Conservation (phyloP, 2,113 vertebrate genomes). For the Pelmatolapia mariae region DNA sequence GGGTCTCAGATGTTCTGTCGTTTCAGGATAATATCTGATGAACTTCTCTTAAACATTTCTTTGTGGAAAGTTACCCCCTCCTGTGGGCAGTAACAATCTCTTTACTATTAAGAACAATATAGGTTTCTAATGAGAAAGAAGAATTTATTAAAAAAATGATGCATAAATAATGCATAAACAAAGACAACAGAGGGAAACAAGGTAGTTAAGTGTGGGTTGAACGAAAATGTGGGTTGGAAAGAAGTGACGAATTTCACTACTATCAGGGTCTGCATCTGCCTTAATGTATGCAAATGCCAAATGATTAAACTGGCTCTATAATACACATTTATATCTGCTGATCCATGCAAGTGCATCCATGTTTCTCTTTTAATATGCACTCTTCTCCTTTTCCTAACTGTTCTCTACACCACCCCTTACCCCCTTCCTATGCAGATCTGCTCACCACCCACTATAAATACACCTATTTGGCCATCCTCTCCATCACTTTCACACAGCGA, state of each 20-base stretch:
- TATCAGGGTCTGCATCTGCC: neutral
- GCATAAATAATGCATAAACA: neutral
- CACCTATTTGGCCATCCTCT: constrained; percentile 46
- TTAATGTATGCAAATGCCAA: neutral
- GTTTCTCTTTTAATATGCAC: neutral
- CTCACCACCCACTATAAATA: constrained; percentile 67
- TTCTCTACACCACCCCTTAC: constrained; percentile 43
- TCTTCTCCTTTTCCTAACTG: constrained; percentile 17
- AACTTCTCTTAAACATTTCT: neutral
- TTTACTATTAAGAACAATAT: neutral
- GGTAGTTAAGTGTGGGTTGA: neutral
- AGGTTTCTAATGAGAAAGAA: neutral
- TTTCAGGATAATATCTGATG: neutral
- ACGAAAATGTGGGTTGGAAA: neutral
- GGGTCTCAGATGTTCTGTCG: neutral
- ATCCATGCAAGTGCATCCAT: neutral
- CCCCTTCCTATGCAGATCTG: constrained; percentile 60
- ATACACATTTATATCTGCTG: constrained; percentile 11
- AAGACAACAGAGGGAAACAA: neutral
- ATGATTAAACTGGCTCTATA: neutral
- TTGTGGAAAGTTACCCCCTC: neutral
- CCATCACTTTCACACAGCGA: constrained; percentile 24
- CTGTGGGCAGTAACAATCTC: neutral
- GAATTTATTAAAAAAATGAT: neutral
- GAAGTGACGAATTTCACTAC: neutral